A percentile compares a stretch with the other conserved stretches of the same genome.
Evolutionary conservation across 30 jellyfish, hydroid and myxozoan genomes (phyloP).

Genomic region (Mastigias papua): DNA sequence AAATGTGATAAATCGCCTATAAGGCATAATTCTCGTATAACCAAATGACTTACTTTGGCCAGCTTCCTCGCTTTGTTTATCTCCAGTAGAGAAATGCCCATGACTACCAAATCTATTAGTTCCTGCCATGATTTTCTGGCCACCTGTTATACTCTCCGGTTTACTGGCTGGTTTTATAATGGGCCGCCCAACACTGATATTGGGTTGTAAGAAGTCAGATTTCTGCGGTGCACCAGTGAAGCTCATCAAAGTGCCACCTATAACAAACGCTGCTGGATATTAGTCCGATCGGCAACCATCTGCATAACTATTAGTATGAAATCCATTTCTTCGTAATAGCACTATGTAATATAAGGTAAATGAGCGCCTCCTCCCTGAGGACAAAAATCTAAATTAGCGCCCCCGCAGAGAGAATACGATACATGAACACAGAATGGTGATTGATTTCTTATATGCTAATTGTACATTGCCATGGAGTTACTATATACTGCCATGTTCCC

Average conservation of each 20-base stretch:
- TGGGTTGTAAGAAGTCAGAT: slow-evolving; percentile 81
- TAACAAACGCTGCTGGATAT: background rate
- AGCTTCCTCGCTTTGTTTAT: slow-evolving; percentile 33
- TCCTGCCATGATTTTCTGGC: slow-evolving; percentile 50
- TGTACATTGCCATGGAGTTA: no score
- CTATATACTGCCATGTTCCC: no score
- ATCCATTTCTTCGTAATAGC: no score
- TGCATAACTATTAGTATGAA: no score
- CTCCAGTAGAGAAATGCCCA: slow-evolving; percentile 35
- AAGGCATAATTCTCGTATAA: background rate
- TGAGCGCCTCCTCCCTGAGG: no score
- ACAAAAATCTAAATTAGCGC: no score
- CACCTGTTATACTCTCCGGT: slow-evolving; percentile 88
- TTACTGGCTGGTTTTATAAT: slow-evolving; percentile 67
- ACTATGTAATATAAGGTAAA: no score
- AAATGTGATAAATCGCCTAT: no score
- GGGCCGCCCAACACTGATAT: slow-evolving; percentile 88
- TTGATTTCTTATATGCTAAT: no score
- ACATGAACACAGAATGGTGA: no score
- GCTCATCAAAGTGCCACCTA: background rate
- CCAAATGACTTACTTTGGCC: slow-evolving; percentile 23
- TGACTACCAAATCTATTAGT: slow-evolving; percentile 19
- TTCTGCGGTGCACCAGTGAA: slow-evolving; percentile 30
- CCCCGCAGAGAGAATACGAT: no score
- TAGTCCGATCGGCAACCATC: no score